Evolutionary conservation across 2,797 vertebrate species (phyloP).

Genomic region (Catostomus latipinnis): DNA sequence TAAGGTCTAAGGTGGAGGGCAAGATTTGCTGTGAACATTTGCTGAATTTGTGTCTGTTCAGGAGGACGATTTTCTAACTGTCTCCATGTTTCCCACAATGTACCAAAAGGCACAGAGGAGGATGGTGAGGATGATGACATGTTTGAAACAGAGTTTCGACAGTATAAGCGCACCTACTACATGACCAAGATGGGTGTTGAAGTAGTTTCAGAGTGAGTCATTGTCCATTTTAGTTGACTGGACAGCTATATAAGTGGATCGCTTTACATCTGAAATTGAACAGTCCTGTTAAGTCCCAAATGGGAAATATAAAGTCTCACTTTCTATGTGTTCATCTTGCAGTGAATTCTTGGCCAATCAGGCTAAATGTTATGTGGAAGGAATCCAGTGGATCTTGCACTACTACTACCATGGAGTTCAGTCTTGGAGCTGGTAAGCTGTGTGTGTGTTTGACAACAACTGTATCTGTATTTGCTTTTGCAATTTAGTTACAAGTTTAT

Average conservation of each 20-base stretch:
- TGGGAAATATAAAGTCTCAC: background rate
- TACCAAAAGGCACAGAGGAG: constrained; percentile 80
- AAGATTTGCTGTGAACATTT: too few relatives aligned
- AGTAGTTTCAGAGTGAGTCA: constrained; percentile 93
- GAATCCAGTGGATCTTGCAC: constrained; percentile 98
- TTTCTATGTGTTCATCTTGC: constrained; percentile 53
- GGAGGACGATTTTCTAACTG: too few relatives aligned
- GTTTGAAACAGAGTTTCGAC: constrained; percentile 96
- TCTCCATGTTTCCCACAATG: constrained; percentile 25
- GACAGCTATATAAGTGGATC: background rate
- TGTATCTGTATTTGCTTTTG: constrained; percentile 1
- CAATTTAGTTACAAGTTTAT: too few relatives aligned
- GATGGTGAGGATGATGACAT: constrained; percentile 93
- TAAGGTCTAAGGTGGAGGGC: too few relatives aligned
- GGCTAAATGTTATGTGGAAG: constrained; percentile 93
- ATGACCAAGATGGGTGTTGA: constrained; percentile 98
- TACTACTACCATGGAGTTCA: constrained; percentile 99
- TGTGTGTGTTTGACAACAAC: background rate
- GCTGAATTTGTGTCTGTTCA: too few relatives aligned
- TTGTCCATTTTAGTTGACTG: background rate
- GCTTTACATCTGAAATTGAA: background rate
- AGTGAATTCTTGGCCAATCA: constrained; percentile 94
- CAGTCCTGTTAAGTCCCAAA: too few relatives aligned
- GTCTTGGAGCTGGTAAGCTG: constrained; percentile 97
- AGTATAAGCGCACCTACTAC: constrained; percentile 97